Percentiles rank a stretch among this genome's conserved stretches.
phyloP scores from a whole-genome alignment of 2,888 invertebrate species.

The Deroplatys truncata region DNA sequence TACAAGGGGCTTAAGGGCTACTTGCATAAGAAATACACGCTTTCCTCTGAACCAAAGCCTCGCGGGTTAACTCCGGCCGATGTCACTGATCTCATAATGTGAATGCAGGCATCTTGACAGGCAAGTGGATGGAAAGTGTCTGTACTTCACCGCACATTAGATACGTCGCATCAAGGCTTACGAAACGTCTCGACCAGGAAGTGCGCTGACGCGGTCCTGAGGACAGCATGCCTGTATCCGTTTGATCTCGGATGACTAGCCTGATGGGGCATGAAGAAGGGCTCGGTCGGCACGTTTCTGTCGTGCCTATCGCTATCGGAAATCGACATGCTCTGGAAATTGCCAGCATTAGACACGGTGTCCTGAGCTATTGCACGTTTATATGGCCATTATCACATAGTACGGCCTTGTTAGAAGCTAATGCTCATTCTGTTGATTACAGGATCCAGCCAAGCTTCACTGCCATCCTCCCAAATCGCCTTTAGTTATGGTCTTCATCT shows the following conservation, averaged over 20 bases:
- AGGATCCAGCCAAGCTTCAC: neutral
- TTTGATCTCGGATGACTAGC: neutral
- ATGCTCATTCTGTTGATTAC: neutral
- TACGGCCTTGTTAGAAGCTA: neutral
- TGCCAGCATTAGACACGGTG: neutral
- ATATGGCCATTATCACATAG: neutral
- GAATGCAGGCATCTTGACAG: no score
- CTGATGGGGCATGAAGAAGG: neutral
- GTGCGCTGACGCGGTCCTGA: neutral
- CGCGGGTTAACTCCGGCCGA: no score
- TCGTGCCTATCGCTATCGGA: neutral
- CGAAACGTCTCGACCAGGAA: neutral
- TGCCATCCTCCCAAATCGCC: neutral
- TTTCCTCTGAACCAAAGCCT: no score
- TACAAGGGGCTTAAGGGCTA: no score
- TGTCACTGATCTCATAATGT: no score
- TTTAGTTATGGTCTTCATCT: neutral
- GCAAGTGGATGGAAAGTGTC: no score
- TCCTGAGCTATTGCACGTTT: neutral
- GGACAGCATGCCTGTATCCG: neutral
- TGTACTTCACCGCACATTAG: no score
- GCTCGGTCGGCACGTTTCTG: neutral
- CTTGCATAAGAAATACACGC: no score
- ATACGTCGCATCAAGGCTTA: neutral
- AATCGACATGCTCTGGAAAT: neutral